These are phyloP conservation scores for Mirounga angustirostris DNA, from an alignment of 2,113 vertebrate species.

Conservation along the genomic window DNA sequence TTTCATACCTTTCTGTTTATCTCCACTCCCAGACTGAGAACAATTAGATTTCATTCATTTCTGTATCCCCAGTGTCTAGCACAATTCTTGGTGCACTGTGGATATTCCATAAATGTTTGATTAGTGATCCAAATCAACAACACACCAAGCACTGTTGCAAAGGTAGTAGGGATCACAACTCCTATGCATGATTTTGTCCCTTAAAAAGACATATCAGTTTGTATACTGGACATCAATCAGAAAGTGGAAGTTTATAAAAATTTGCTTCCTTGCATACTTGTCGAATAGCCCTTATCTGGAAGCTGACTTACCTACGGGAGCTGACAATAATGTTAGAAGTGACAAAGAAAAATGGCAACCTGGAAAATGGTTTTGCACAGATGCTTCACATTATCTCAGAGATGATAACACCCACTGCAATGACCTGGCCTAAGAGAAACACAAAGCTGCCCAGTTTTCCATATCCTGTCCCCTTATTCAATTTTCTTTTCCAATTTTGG, in stretches of 20 bases:
- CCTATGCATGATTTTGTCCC: not conserved
- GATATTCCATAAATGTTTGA: not conserved
- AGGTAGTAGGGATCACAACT: not conserved
- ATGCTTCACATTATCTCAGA: not conserved
- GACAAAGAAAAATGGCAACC: not conserved
- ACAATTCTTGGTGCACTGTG: not conserved
- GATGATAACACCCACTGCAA: not conserved
- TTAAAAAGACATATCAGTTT: not conserved
- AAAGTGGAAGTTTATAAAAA: conserved; percentile 23
- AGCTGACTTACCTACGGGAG: not conserved
- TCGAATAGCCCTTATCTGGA: not conserved
- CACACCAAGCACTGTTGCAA: not conserved
- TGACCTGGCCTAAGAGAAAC: not conserved
- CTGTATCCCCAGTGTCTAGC: not conserved
- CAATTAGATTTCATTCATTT: not conserved
- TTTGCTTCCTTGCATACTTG: not conserved
- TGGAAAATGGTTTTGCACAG: not conserved
- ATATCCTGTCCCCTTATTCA: not conserved
- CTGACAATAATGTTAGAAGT: not conserved
- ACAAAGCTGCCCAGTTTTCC: not conserved
- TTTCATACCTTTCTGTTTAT: not conserved
- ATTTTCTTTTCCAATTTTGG: not conserved
- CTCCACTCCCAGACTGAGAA: not conserved
- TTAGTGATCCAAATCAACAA: not conserved
- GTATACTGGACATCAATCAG: not conserved